Evolutionary conservation across 2,888 invertebrate species (phyloP).

Genomic region (Trachelus troglodyta): DNA sequence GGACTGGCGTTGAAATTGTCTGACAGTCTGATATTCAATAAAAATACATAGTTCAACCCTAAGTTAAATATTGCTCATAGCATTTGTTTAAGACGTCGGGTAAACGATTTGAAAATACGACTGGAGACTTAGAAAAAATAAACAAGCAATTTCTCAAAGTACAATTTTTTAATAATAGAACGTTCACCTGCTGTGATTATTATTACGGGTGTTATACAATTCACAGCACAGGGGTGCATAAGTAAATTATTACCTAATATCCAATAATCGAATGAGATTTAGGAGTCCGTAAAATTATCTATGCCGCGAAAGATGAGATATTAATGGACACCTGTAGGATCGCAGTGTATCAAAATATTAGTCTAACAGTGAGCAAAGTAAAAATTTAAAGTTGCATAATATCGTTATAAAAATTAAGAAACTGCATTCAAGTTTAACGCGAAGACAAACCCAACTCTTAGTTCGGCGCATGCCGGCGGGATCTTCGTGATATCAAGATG

Average conservation of each 20-base stretch:
- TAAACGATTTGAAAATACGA: not conserved
- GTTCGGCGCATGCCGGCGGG: not conserved
- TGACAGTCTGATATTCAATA: not conserved
- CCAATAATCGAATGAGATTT: not conserved
- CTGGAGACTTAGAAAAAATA: not conserved
- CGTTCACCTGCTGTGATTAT: not conserved
- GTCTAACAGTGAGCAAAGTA: not conserved
- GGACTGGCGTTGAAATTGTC: not conserved
- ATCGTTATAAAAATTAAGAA: not conserved
- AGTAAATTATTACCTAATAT: not conserved
- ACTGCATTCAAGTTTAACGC: not conserved
- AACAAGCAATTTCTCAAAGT: not conserved
- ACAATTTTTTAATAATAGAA: not conserved
- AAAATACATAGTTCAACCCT: not conserved
- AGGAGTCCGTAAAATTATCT: not conserved
- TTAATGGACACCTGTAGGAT: not conserved
- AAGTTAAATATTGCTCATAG: not conserved
- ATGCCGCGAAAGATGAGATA: not conserved
- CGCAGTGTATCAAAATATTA: not conserved
- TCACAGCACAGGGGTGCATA: not conserved
- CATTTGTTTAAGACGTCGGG: not conserved
- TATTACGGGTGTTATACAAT: not conserved
- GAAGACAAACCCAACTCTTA: not conserved
- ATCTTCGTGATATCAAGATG: slow-evolving; percentile 38
- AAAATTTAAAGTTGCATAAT: not conserved